phyloP scores from a whole-genome alignment of 1,140 invertebrate species.

The Philotrypesis tridentata region DNA sequence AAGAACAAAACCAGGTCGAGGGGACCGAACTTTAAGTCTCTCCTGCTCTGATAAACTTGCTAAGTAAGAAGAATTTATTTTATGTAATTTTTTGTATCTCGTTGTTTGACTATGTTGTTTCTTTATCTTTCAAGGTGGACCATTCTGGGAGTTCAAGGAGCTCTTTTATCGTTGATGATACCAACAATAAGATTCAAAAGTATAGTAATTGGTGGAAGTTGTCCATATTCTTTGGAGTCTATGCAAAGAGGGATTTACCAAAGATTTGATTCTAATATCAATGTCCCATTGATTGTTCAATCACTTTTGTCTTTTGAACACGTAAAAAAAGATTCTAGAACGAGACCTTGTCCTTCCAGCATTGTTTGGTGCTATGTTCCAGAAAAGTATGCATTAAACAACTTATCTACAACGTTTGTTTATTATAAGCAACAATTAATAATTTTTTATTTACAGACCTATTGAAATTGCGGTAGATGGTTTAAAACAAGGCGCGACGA shows the following conservation, averaged over 20 bases:
- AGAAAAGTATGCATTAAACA: constrained; percentile 62
- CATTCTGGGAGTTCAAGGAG: constrained; percentile 87
- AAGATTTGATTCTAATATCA: constrained; percentile 66
- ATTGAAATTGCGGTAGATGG: constrained; percentile 87
- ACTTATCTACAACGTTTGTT: neutral
- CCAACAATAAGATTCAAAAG: constrained; percentile 81
- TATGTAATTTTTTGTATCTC: neutral
- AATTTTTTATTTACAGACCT: constrained; percentile 66
- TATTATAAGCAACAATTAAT: constrained; percentile 1
- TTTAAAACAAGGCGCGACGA: constrained; percentile 86
- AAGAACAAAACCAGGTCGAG: constrained; percentile 93
- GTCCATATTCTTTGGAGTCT: constrained; percentile 78
- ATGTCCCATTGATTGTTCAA: constrained; percentile 65
- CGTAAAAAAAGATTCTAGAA: constrained; percentile 64
- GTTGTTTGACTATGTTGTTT: neutral
- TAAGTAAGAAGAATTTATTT: constrained; percentile 59
- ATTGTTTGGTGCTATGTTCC: constrained; percentile 77
- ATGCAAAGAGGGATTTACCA: constrained; percentile 80
- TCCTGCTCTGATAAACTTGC: constrained; percentile 96
- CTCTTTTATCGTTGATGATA: constrained; percentile 83
- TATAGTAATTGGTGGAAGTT: constrained; percentile 82
- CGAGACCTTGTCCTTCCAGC: constrained; percentile 76
- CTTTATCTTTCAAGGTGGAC: constrained; percentile 81
- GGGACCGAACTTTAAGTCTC: constrained; percentile 90
- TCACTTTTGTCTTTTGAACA: constrained; percentile 68